Conservation (phyloP, 1,140 invertebrate species). For the Amphibalanus amphitrite region DNA sequence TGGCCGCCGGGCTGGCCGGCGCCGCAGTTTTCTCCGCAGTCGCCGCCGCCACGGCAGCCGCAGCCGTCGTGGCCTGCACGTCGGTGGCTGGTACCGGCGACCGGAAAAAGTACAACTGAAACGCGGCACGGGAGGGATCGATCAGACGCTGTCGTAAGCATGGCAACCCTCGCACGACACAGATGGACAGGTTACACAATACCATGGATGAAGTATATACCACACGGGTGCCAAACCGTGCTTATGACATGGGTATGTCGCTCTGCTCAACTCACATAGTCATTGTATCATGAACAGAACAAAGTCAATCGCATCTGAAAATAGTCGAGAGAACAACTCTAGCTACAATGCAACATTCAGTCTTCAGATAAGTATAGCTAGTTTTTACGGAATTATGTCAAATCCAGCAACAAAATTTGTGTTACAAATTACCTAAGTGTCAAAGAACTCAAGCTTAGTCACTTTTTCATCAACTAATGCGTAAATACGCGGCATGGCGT, state of each 20-base stretch:
- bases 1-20: no score
- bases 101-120: constrained; percentile 24
- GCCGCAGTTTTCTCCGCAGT: no score
- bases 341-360: no score
- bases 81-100: constrained; percentile 13
- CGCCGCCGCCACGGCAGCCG: no score
- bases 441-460: neutral
- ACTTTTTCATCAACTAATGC: neutral
- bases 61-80: no score
- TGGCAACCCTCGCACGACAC: neutral
- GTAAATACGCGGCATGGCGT: no score
- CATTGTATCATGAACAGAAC: neutral
- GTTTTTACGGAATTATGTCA: neutral
- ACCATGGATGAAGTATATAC: neutral
- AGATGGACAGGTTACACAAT: neutral
- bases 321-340: no score
- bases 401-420: neutral
- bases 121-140: neutral
- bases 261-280: neutral
- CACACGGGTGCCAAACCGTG: no score
- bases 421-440: neutral
- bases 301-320: neutral
- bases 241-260: no score
- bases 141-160: neutral
- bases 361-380: no score